Conservation (phyloP, 2,797 vertebrate species). For the Antennarius maculatus region DNA sequence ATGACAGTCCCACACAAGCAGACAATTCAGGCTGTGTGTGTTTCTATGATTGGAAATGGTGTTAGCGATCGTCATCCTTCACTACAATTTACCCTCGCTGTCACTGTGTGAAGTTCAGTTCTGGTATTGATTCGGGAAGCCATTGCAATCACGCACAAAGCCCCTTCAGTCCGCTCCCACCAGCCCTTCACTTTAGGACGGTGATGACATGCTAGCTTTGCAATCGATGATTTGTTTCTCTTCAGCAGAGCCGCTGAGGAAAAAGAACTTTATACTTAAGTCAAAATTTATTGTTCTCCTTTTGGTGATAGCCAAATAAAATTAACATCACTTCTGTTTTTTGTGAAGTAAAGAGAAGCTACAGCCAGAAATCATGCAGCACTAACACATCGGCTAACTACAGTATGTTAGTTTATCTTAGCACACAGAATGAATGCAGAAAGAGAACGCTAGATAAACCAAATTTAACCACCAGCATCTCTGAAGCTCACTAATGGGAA, state of each 20-base stretch:
- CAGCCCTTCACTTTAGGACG: not conserved
- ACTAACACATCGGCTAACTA: no score
- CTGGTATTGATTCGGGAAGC: conserved; percentile 29
- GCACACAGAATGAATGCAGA: no score
- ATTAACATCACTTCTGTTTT: no score
- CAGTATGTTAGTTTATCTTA: no score
- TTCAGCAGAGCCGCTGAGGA: not conserved
- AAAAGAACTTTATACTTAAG: no score
- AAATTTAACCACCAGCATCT: no score
- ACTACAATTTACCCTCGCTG: conserved; percentile 33
- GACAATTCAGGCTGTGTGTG: conserved; percentile 1
- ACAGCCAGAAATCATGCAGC: no score
- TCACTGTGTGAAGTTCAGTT: conserved; percentile 27
- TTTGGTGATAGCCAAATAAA: no score
- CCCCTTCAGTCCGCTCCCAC: not conserved
- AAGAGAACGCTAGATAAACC: no score
- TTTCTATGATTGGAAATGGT: conserved; percentile 26
- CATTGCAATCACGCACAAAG: conserved; percentile 18
- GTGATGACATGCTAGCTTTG: not conserved
- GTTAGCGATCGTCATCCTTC: conserved; percentile 40
- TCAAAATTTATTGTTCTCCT: no score
- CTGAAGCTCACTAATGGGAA: no score
- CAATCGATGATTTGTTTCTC: conserved; percentile 4
- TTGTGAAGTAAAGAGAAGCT: no score
- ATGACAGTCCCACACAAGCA: conserved; percentile 16